Base-by-base conservation (phyloP, 1,140 invertebrate species). In the Drosophila nannoptera region DNA sequence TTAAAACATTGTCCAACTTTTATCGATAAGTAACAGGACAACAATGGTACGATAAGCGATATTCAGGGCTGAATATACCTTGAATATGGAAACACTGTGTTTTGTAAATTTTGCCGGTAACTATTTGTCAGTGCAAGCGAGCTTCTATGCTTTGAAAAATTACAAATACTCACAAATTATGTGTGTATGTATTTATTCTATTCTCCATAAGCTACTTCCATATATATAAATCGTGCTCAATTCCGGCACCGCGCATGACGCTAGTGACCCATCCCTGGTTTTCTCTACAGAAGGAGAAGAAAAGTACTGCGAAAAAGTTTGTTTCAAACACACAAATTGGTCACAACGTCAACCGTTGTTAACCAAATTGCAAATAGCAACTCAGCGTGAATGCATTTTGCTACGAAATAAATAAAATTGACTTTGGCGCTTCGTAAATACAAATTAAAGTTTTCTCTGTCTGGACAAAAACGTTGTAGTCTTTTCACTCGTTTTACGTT, bases 401-500 rank as follows among this genome's bases (percentile, higher is more conserved):
- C 54, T 53, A 58, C 59, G 33, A 58, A 11, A 55, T 7, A 48
- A 31, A 53, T 38, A 61, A 64, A 54, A 31, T 40, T 53, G 9
- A 43, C 52, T 56, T 43, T 54, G 66, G 54, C 29, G 43, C 31
- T 31, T 36, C 48, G 62, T 32, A 49, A 68, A 60, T 50, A 53
- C 31, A 38, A 70, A 70, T 59, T 33, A n/a, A 65, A 43, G 12
- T 50, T 71, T 55, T 54, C 29, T 32, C 45, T 55, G 69, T 68
- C 64, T 72, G 58, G 38, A 72, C 56, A 72, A 62, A 49, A 72
- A 72, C 65, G 69, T 65, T 48, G 63, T 67, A 71, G 69, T 62
- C 69, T 72, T 84, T 83, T 71, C 80, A 83, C 75, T 83, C 76
- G 81, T 77, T 84, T 84, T 82, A 78, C 77, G 73, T 78, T 78